Evolutionary conservation across 2,888 invertebrate genomes (phyloP).

Genomic region (Coenonympha glycerion): DNA sequence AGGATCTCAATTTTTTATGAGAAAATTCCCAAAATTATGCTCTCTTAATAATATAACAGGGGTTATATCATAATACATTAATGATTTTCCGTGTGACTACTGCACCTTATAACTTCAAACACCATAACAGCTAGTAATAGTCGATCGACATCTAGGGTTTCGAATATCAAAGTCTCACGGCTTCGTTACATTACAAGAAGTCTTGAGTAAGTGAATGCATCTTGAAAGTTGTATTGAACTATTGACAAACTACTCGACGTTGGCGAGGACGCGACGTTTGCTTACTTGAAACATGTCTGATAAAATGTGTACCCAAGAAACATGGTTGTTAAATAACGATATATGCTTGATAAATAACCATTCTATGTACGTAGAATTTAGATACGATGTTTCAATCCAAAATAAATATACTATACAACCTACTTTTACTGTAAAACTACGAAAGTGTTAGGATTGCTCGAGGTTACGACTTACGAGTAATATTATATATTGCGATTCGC

Average conservation of each 20-base stretch:
- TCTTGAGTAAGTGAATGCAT: conserved; percentile 46
- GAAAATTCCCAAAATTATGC: no score
- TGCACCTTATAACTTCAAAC: neutral
- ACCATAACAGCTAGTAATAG: neutral
- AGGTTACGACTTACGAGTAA: no score
- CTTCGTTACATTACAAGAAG: conserved; percentile 30
- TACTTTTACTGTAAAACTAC: no score
- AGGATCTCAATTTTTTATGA: no score
- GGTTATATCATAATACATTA: no score
- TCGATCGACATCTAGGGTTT: neutral
- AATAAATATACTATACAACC: no score
- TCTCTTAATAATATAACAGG: no score
- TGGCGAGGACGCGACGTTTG: conserved; percentile 39
- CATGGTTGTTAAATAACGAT: neutral
- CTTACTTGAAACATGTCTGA: conserved; percentile 34
- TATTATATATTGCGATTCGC: no score
- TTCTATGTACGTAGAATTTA: neutral
- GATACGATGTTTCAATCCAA: no score
- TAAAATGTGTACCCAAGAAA: conserved; percentile 21
- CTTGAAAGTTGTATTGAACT: conserved; percentile 39
- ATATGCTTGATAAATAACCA: neutral
- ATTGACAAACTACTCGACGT: conserved; percentile 54
- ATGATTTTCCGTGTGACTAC: neutral
- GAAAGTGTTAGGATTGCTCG: no score
- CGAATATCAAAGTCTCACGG: neutral